These are phyloP conservation scores for Pristionchus japonicus DNA, from an alignment of 2,888 invertebrate species.

Conservation along the genomic window DNA sequence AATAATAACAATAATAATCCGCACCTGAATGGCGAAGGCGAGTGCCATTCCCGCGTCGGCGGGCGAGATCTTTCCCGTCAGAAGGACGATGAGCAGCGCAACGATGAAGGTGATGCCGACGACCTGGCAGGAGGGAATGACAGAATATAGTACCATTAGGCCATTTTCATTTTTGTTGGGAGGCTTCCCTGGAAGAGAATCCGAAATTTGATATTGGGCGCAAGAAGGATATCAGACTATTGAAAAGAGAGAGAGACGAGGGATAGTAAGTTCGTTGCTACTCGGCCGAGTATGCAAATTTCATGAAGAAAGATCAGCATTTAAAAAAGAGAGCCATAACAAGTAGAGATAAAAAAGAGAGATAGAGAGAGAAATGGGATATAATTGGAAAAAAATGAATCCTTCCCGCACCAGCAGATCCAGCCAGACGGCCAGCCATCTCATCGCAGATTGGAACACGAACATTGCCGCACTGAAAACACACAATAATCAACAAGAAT, in stretches of 20 bases:
- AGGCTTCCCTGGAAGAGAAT: too few species aligned
- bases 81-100: constrained; percentile 78
- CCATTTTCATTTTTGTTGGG: too few species aligned
- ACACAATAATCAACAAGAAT: too few species aligned
- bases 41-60: constrained; percentile 81
- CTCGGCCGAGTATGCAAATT: too few species aligned
- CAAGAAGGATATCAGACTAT: too few species aligned
- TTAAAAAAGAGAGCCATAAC: too few species aligned
- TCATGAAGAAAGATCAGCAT: too few species aligned
- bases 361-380: too few species aligned
- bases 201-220: too few species aligned
- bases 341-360: background rate
- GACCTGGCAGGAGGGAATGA: constrained; percentile 49
- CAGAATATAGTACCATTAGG: too few species aligned
- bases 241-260: background rate
- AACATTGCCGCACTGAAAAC: constrained; percentile 71
- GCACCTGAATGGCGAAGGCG: constrained; percentile 79
- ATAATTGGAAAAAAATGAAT: background rate
- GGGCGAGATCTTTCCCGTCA: constrained; percentile 77
- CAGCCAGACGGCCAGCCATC: constrained; percentile 77
- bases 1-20: too few species aligned
- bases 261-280: background rate
- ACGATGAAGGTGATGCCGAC: constrained; percentile 77
- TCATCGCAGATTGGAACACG: constrained; percentile 75
- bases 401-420: constrained; percentile 73